Evolutionary conservation across 1,140 invertebrate species (phyloP), one percentile per base, ranked within the genome.

Genomic region (Drosophila persimilis): DNA sequence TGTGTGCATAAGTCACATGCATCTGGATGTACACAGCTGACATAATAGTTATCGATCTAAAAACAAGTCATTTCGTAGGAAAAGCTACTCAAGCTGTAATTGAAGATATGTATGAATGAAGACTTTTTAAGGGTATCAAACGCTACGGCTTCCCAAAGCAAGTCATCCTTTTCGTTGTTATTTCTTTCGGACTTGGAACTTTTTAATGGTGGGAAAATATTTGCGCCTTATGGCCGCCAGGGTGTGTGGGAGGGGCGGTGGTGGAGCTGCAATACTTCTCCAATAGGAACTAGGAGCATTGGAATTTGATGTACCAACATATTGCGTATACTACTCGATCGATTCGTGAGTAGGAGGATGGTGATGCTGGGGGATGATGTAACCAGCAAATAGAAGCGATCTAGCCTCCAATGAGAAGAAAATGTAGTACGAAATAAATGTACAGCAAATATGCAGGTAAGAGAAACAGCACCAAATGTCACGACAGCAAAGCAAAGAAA

Each of bases 171-270:
- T n/a, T 29, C 22, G 51, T 75, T 77, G 60, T 60, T 73, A 59
- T 45, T 71, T 65, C 59, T 64, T 29, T 66, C 50, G 65, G 65
- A 69, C 65, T 69, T 67, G 61, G 71, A 76, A 69, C 78, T 76
- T 70, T 65, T 81, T 78, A 88, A 88, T 86, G 83, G 83, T 86
- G 83, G 83, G 83, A 86, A 86, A 86, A 86, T 89, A 86, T 81
- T 86, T 86, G 67, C 39, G 50, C 11, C 35, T 39, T 39, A 39
- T 45, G 69, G 69, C 69, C 20, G 35, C 35, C 35, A 39, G 9
- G 35, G 35, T 39, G 31, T 26, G 66, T 20, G 44, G 50, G 39
- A 24, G 17, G 3, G 8, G 1, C 11, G 24, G 6, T 7, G 60
- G 11, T 9, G 54, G 9, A 26, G 3, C 1, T 2, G 43, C 56